phyloP scores from a whole-genome alignment of 92 coral and sea anemone species.

The Isaurus tuberculatus region DNA sequence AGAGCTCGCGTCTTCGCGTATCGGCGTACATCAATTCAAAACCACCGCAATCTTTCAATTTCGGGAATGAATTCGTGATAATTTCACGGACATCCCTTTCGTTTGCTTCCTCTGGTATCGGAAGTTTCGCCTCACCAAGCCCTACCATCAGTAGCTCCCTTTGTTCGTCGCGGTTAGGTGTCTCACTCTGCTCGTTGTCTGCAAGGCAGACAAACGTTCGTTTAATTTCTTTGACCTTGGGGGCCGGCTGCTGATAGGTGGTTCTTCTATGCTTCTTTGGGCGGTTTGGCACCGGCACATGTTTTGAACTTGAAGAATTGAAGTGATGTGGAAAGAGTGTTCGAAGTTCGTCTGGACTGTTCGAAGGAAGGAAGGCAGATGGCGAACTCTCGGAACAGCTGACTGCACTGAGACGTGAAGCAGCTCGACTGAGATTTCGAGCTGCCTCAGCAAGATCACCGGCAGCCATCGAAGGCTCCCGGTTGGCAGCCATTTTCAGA shows the following conservation, averaged over 20 bases:
- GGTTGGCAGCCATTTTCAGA: constrained; percentile 34
- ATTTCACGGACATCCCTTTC: constrained; percentile 54
- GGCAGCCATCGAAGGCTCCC: constrained; percentile 31
- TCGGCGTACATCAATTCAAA: constrained; percentile 73
- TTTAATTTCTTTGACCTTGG: constrained; percentile 34
- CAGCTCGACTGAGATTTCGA: constrained; percentile 23
- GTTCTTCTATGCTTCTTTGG: constrained; percentile 17
- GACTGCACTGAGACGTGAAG: constrained; percentile 26
- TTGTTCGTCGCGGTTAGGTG: constrained; percentile 66
- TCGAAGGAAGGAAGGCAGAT: constrained; percentile 18
- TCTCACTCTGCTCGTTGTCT: constrained; percentile 62
- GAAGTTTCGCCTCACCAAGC: constrained; percentile 51
- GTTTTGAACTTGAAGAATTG: constrained; percentile 33
- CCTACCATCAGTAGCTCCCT: constrained; percentile 58
- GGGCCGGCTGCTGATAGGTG: constrained; percentile 13
- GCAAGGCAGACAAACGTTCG: constrained; percentile 61
- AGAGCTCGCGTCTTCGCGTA: constrained; percentile 54
- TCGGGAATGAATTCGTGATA: constrained; percentile 52
- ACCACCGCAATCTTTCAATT: constrained; percentile 59
- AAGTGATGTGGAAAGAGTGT: constrained; percentile 30
- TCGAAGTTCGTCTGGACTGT: constrained; percentile 27
- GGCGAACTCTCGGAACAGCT: constrained; percentile 20
- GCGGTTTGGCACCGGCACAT: constrained; percentile 23
- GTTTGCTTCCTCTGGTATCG: constrained; percentile 56
- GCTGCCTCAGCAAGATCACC: constrained; percentile 25